These are phyloP conservation scores for Drosophila paranaensis DNA, from an alignment of 2,888 invertebrate species.

Conservation along the genomic window DNA sequence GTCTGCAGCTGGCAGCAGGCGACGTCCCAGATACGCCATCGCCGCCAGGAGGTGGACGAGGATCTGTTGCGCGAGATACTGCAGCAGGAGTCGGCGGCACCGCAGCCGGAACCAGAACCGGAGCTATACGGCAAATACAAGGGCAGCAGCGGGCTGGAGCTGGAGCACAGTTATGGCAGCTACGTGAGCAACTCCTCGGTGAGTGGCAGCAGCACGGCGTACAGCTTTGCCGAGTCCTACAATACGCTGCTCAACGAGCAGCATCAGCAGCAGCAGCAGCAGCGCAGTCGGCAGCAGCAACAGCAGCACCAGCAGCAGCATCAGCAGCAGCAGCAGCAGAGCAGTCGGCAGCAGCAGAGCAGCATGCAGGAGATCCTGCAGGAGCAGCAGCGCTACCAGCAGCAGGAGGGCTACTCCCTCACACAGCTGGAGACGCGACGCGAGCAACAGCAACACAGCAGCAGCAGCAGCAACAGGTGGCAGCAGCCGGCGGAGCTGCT, in stretches of 20 bases:
- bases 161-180: constrained; percentile 51
- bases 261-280: constrained; percentile 19
- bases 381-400: constrained; percentile 53
- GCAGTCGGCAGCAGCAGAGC: constrained; percentile 61
- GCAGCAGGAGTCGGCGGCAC: background rate
- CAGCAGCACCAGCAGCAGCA: constrained; percentile 70
- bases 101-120: background rate
- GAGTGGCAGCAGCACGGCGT: constrained; percentile 49
- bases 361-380: constrained; percentile 74
- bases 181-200: constrained; percentile 43
- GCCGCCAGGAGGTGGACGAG: background rate
- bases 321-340: constrained; percentile 36
- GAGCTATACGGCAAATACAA: background rate
- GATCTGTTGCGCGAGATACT: constrained; percentile 1
- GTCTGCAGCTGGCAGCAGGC: constrained; percentile 33
- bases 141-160: constrained; percentile 4
- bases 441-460: constrained; percentile 66
- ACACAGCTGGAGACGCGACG: constrained; percentile 83
- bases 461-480: constrained; percentile 39
- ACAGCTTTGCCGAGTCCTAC: constrained; percentile 84
- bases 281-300: constrained; percentile 64
- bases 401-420: constrained; percentile 82
- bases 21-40: constrained; percentile 20
- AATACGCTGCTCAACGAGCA: constrained; percentile 80
- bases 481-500: constrained; percentile 59